Evolutionary conservation across 2,888 invertebrate species (phyloP), one percentile per base, ranked within the genome.

Genomic region (Axea sp.): DNA sequence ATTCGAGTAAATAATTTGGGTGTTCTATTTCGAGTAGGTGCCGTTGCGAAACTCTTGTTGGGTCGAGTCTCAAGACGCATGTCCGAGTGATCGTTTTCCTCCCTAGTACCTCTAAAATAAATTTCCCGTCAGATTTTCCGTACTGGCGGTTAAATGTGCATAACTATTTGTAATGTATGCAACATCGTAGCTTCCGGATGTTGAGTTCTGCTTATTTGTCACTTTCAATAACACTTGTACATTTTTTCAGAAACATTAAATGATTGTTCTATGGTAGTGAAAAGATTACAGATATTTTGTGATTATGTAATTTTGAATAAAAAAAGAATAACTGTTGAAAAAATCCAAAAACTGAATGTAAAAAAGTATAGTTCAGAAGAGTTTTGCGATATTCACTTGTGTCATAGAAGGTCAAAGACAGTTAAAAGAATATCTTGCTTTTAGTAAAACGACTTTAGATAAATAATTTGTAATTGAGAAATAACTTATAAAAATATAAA

Each of bases 1-100:
- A 86, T 87, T 82, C 83, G 87, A 87, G 86, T 86, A 87, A 87
- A 87, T 87, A 86, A 87, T 87, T 87, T 87, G 84, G 87, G 86
- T 83, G 87, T 86, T 86, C 87, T 87, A 87, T 87, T 87, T 87
- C 82, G 83, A 87, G 87, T 87, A 87, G 86, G 87, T 87, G 87
- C 87, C 85, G 86, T 87, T 87, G 86, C 87, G 86, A 87, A 87
- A 87, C 83, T 82, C 81, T 79, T 82, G 80, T 80, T 82, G 80
- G 80, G 81, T 82, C 82, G 82, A 81, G 78, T 75, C 78, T 73
- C 77, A 47, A 65, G 53, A 53, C 60, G 59, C 43, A 47, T 51
- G 39, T 28, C 69, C 73, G 57, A 73, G 53, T 75, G 65, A 74
- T 73, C 73, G 67, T 71, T 76, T 78, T 78, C 75, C 51, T 76